Conservation (phyloP, 2,113 vertebrate species). For the Rhinogobius similis region DNA sequence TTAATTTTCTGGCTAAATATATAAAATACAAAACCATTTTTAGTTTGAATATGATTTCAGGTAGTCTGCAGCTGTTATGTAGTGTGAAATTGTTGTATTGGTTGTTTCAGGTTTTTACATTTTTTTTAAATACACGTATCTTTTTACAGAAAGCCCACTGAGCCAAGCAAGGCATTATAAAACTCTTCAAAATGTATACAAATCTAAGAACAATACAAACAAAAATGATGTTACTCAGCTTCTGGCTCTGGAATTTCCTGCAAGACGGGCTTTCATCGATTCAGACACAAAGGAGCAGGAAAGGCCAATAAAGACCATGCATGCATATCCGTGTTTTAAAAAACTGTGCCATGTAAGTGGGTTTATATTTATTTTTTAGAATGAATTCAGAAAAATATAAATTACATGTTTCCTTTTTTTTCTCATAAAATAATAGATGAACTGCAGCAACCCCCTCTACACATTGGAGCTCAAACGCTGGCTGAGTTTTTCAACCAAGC, state of each 20-base stretch:
- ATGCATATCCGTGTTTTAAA: slow-evolving; percentile 45
- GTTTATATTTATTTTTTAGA: not conserved
- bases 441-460: slow-evolving; percentile 28
- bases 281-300: slow-evolving; percentile 39
- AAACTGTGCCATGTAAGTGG: slow-evolving; percentile 43
- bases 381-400: too few species aligned
- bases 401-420: too few species aligned
- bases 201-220: slow-evolving; percentile 32
- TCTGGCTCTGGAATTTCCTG: slow-evolving; percentile 39
- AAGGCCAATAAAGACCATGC: slow-evolving; percentile 38
- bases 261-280: slow-evolving; percentile 39
- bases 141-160: slow-evolving; percentile 8
- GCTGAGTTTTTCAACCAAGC: slow-evolving; percentile 30
- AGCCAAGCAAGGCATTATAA: slow-evolving; percentile 25
- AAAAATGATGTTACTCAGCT: slow-evolving; percentile 45
- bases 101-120: too few species aligned
- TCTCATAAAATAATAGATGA: slow-evolving; percentile 37
- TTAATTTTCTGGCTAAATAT: not conserved
- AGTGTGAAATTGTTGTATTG: too few species aligned
- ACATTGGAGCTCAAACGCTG: slow-evolving; percentile 27
- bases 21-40: too few species aligned
- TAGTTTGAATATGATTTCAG: too few species aligned
- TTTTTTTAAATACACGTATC: too few species aligned
- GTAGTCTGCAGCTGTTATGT: too few species aligned
- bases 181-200: slow-evolving; percentile 25